Evolutionary conservation across 2,797 vertebrate genomes (phyloP), one percentile per base, ranked within the genome.

Genomic region (Alouatta caraya): DNA sequence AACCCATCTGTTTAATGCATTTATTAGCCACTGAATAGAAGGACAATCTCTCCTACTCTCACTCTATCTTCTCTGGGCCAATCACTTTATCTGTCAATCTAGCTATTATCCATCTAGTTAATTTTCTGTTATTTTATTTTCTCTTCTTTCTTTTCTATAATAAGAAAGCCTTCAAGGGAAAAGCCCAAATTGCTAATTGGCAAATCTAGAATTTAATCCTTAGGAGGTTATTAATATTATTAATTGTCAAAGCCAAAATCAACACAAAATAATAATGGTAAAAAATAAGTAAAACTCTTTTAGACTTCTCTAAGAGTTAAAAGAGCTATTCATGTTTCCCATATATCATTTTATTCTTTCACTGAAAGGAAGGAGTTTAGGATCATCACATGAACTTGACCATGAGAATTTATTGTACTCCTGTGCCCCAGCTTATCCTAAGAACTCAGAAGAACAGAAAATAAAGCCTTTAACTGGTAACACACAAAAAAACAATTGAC

Each of bases 251-350:
- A 83, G 30, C 24, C 59, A 44, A 94, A 95, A 28, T 11, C 4
- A 52, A 78, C 26, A 61, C 6, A 61, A 52, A 91, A 57, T 46
- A 85, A 46, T 67, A 83, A 79, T 2, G 3, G 11, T 44, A 88
- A 95, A 95, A 97, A 97, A 80, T 39, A 22, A 93, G 17, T 26
- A 82, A 44, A 37, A 28, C 19, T 55, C 15, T 92, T 81, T 80
- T 13, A 83, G 24, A 46, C 42, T 72, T 72, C 61, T 37, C 52
- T 72, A 55, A 87, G 79, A 52, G 55, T 48, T 87, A 46, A 55
- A 78, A 64, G 21, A 87, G 14, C 13, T n/a, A 11, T 57, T 33
- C 3, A 72, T 8, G 15, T 57, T 70, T 17, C 9, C 46, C 24
- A 12, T 3, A 8, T 52, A 17, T 72, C 55, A 78, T 12, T 26